Evolutionary conservation across 2,113 vertebrate genomes (phyloP).

Genomic region (Columbina picui): DNA sequence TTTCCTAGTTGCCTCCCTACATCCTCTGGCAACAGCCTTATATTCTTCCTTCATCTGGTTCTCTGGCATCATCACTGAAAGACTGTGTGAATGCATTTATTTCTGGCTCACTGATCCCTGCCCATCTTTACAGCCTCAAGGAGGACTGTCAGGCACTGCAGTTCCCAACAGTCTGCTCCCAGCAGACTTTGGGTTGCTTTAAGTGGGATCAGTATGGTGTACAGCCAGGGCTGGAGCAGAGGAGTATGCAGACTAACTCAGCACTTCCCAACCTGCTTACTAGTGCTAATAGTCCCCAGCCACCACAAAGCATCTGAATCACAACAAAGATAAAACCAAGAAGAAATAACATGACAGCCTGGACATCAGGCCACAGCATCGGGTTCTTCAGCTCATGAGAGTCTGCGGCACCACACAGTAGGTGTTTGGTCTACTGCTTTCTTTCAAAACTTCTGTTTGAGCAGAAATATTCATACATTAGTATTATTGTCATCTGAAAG

Average conservation of each 20-base stretch:
- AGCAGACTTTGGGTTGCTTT: not conserved
- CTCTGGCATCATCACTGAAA: not conserved
- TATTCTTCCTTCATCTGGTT: not conserved
- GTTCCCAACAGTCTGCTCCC: too few species aligned
- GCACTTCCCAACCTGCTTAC: not conserved
- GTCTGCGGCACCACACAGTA: not conserved
- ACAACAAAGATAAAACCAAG: not conserved
- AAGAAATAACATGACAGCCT: not conserved
- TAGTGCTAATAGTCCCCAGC: not conserved
- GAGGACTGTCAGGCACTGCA: not conserved
- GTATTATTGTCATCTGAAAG: not conserved
- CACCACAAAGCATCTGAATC: not conserved
- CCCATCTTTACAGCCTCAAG: not conserved
- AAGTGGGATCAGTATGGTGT: fast-evolving
- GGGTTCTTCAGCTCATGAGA: not conserved
- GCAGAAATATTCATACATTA: not conserved
- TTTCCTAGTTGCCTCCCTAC: too few species aligned
- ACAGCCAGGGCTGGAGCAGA: not conserved
- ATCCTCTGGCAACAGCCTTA: too few species aligned
- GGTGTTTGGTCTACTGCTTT: not conserved
- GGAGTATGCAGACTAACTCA: not conserved
- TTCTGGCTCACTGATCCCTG: not conserved
- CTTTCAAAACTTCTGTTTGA: not conserved
- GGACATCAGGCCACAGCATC: fast-evolving
- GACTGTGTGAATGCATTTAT: not conserved